A percentile compares a stretch with the other conserved stretches of the same genome.
phyloP scores from a whole-genome alignment of 1,140 invertebrate species.

The Monomorium pharaonis region DNA sequence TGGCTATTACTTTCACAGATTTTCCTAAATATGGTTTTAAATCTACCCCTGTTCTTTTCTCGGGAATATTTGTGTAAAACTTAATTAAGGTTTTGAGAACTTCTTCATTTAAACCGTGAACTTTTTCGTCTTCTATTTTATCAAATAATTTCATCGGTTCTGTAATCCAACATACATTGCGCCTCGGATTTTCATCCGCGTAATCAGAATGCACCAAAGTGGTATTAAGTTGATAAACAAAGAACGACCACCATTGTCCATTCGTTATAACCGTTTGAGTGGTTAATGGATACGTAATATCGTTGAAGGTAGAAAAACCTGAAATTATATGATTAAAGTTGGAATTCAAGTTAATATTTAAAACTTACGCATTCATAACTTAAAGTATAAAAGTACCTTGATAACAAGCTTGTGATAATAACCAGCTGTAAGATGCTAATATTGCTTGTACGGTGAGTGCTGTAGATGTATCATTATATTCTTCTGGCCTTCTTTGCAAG shows the following conservation, averaged over 20 bases:
- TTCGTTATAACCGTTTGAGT: slow-evolving; percentile 94
- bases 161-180: slow-evolving; percentile 94
- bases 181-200: slow-evolving; percentile 87
- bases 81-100: slow-evolving; percentile 91
- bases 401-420: slow-evolving; percentile 92
- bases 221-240: slow-evolving; percentile 95
- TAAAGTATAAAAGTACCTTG: slow-evolving; percentile 86
- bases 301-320: slow-evolving; percentile 95
- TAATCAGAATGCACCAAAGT: slow-evolving; percentile 88
- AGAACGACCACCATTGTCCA: slow-evolving; percentile 93
- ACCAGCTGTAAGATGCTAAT: slow-evolving; percentile 91
- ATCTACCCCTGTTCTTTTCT: slow-evolving; percentile 86
- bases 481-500: slow-evolving; percentile 81
- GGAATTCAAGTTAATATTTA: slow-evolving; percentile 24
- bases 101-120: slow-evolving; percentile 93
- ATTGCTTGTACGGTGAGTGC: slow-evolving; percentile 90
- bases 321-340: slow-evolving; percentile 42
- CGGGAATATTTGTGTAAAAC: slow-evolving; percentile 91
- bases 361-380: neutral
- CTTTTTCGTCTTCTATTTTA: slow-evolving; percentile 88
- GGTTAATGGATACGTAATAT: slow-evolving; percentile 94
- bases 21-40: slow-evolving; percentile 91
- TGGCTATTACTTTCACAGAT: slow-evolving; percentile 87
- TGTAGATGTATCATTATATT: slow-evolving; percentile 86
- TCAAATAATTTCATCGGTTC: slow-evolving; percentile 91